phyloP scores from a whole-genome alignment of 2,888 invertebrate species.

The Drosophila koepferae region DNA sequence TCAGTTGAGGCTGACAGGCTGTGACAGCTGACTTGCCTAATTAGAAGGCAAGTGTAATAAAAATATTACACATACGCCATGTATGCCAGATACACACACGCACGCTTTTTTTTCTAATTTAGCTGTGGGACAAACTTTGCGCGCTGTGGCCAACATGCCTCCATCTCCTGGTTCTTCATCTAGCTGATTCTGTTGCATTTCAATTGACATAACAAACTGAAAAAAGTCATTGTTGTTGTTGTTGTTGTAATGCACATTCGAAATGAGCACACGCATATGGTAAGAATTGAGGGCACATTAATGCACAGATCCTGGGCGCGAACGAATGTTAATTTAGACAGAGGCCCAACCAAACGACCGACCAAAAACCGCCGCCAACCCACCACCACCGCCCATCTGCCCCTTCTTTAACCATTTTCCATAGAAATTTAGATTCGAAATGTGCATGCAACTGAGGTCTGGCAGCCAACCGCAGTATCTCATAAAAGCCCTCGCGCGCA shows the following conservation, averaged over 20 bases:
- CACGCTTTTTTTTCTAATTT: constrained; percentile 64
- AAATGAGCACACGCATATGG: constrained; percentile 79
- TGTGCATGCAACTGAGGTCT: constrained; percentile 65
- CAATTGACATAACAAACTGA: constrained; percentile 70
- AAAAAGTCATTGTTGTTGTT: constrained; percentile 57
- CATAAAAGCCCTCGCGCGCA: constrained; percentile 51
- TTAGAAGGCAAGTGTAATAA: constrained; percentile 79
- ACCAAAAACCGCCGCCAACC: constrained; percentile 3
- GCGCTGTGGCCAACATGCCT: constrained; percentile 10
- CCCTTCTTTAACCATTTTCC: constrained; percentile 6
- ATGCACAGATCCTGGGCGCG: constrained; percentile 63
- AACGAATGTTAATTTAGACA: constrained; percentile 74
- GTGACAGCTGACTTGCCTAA: constrained; percentile 72
- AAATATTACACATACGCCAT: constrained; percentile 80
- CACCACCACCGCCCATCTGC: not conserved
- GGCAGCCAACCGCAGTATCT: constrained; percentile 50
- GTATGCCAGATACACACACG: constrained; percentile 49
- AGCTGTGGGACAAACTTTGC: constrained; percentile 26
- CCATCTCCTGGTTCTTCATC: not conserved
- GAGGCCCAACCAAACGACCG: constrained; percentile 6
- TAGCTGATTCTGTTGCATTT: constrained; percentile 68
- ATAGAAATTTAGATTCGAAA: constrained; percentile 71
- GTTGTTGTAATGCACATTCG: constrained; percentile 77
- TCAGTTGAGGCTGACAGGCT: constrained; percentile 55
- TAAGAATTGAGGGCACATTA: constrained; percentile 77